Evolutionary conservation across 2,113 vertebrate species (phyloP).

Genomic region (Pelusios castaneus): DNA sequence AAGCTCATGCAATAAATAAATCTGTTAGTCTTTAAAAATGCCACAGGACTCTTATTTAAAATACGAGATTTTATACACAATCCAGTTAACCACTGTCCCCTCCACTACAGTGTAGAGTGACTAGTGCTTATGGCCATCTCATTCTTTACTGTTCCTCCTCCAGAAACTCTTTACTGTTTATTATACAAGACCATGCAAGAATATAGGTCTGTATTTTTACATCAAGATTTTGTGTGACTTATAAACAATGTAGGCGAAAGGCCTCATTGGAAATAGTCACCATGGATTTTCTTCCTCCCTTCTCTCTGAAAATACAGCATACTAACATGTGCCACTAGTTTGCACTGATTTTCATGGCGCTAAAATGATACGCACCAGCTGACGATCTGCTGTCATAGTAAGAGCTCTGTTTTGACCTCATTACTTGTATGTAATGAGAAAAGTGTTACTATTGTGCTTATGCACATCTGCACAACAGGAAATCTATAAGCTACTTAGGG

Average conservation of each 20-base stretch:
- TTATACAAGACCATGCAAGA: constrained; percentile 18
- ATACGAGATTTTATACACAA: constrained; percentile 12
- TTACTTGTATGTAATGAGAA: neutral
- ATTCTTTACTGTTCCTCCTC: constrained; percentile 5
- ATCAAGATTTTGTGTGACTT: neutral
- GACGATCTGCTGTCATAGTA: neutral
- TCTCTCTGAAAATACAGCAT: neutral
- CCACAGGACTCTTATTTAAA: too few relatives aligned
- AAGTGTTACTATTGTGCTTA: neutral
- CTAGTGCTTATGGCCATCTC: constrained; percentile 31
- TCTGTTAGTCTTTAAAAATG: too few relatives aligned
- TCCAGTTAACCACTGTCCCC: constrained; percentile 16
- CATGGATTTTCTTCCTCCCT: neutral
- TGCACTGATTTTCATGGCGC: neutral
- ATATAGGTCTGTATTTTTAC: neutral
- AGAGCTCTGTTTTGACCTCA: neutral
- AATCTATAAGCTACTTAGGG: neutral
- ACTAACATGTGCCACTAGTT: neutral
- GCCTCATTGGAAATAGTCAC: neutral
- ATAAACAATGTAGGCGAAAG: neutral
- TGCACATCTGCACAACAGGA: neutral
- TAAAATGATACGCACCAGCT: accelerated
- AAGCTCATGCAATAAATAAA: too few relatives aligned
- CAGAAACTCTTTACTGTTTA: neutral
- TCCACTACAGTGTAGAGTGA: neutral